phyloP scores from a whole-genome alignment of 1,140 invertebrate genomes.

The Drosophila bipectinata region DNA sequence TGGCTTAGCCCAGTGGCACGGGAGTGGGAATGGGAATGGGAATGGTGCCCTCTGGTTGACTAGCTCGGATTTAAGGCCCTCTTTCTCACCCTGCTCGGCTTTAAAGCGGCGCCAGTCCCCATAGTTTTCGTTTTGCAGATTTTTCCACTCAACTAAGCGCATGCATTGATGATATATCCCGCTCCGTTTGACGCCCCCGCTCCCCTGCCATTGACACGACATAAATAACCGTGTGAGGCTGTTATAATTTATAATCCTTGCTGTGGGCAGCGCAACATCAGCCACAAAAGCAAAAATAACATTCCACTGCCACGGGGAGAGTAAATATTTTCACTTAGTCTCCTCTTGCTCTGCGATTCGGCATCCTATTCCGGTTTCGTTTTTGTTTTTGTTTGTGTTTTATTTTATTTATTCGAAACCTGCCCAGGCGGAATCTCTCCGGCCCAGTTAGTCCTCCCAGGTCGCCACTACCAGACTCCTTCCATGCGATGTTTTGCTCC shows the following conservation, averaged over 20 bases:
- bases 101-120: conserved; percentile 27
- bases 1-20: conserved; percentile 25
- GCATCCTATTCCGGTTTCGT: conserved; percentile 6
- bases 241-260: conserved; percentile 83
- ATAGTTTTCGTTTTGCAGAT: conserved; percentile 49
- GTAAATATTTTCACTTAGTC: conserved; percentile 51
- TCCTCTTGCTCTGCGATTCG: conserved; percentile 26
- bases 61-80: conserved; percentile 3
- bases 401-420: conserved; percentile 46
- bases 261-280: conserved; percentile 41
- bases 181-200: conserved; percentile 41
- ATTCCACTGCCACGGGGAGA: conserved; percentile 34
- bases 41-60: not conserved
- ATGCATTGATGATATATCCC: conserved; percentile 74
- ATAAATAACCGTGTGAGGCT: conserved; percentile 77
- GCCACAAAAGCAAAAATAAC: conserved; percentile 34
- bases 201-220: conserved; percentile 64
- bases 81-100: conserved; percentile 9
- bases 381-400: conserved; percentile 16
- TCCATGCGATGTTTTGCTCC: not conserved
- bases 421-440: conserved; percentile 53
- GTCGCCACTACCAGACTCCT: conserved; percentile 3
- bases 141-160: conserved; percentile 78
- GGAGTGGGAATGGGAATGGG: conserved; percentile 8
- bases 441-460: conserved; percentile 31